Evolutionary conservation across 2,888 invertebrate species (phyloP).

Genomic region (Campoletis raptor): DNA sequence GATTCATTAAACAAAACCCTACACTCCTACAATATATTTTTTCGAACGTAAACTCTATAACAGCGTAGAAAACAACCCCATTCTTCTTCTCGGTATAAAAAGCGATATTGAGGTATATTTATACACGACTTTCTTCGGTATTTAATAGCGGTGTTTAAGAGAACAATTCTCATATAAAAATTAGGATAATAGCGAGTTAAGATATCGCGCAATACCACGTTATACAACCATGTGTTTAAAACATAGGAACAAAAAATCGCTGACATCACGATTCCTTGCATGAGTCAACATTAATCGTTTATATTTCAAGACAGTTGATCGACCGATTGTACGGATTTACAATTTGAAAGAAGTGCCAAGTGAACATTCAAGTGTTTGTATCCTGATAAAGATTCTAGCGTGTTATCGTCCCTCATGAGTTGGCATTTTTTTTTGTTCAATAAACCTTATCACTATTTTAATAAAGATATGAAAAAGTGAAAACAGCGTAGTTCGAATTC

Average conservation of each 20-base stretch:
- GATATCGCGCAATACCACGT: background rate
- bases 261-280: background rate
- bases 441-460: background rate
- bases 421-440: background rate
- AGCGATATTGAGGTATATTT: too few relatives aligned
- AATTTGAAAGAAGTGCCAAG: background rate
- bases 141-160: too few relatives aligned
- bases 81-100: too few relatives aligned
- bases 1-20: too few relatives aligned
- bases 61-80: too few relatives aligned
- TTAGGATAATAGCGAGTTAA: too few relatives aligned
- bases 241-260: background rate
- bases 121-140: too few relatives aligned
- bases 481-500: background rate
- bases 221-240: background rate
- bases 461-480: background rate
- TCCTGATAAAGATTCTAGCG: background rate
- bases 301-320: background rate
- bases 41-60: too few relatives aligned
- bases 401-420: background rate
- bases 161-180: too few relatives aligned
- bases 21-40: too few relatives aligned
- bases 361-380: background rate
- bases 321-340: constrained; percentile 17
- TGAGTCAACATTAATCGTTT: constrained; percentile 14